A percentile compares a stretch with the other conserved stretches of the same genome.
Conservation (phyloP, 2,113 vertebrate genomes). For the Cariama cristata region DNA sequence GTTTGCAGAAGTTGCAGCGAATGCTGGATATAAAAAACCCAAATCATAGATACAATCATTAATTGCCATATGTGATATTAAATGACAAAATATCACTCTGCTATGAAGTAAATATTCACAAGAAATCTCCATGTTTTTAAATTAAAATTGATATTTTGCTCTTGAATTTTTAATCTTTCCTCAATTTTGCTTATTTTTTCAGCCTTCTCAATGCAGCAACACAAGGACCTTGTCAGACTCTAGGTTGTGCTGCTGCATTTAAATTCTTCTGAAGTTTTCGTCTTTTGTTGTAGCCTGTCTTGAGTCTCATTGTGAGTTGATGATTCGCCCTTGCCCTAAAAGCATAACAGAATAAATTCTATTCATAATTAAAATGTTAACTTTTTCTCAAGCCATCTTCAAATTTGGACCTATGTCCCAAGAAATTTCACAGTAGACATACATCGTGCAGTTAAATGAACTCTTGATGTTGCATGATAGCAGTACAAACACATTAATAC, state of each 20-base stretch:
- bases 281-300: background rate
- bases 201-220: background rate
- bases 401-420: background rate
- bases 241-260: background rate
- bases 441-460: background rate
- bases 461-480: background rate
- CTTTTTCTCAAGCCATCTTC: background rate
- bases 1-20: background rate
- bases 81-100: background rate
- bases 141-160: background rate
- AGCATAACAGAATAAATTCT: background rate
- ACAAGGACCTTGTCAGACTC: background rate
- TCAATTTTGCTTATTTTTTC: background rate
- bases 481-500: background rate
- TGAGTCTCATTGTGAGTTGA: background rate
- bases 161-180: background rate
- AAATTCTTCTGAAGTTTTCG: background rate
- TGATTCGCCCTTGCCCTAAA: background rate
- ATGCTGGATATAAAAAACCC: accelerated
- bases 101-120: background rate
- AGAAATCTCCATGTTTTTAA: background rate
- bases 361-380: background rate
- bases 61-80: background rate
- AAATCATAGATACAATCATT: background rate
- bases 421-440: background rate